Conservation (phyloP, 2,113 vertebrate species). For the Piprites chloris region DNA sequence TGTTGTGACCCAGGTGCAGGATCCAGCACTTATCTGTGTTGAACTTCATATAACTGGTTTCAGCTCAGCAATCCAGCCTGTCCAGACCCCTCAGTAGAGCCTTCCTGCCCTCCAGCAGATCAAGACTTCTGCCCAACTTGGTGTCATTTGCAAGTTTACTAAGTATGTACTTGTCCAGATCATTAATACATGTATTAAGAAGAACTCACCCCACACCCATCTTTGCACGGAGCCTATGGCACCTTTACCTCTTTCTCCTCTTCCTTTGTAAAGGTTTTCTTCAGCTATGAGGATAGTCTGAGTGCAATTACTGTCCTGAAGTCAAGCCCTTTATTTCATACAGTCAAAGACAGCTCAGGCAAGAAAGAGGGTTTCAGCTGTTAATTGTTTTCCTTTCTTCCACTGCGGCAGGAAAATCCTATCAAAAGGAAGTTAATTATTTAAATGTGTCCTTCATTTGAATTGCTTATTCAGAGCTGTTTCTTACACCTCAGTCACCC, state of each 20-base stretch:
- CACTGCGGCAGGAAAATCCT: conserved; percentile 11
- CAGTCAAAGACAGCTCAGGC: not conserved
- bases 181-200: not conserved
- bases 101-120: not conserved
- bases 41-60: accelerated
- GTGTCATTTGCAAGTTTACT: not conserved
- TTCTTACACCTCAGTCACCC: conserved; percentile 3
- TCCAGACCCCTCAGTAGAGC: not conserved
- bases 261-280: not conserved
- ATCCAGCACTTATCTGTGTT: accelerated
- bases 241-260: not conserved
- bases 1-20: not conserved
- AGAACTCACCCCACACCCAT: not conserved
- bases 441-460: conserved; percentile 24
- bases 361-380: not conserved
- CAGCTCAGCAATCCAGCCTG: accelerated
- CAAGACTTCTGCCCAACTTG: accelerated
- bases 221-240: accelerated
- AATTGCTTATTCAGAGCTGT: conserved; percentile 11
- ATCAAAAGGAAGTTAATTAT: conserved; percentile 29
- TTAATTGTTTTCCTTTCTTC: conserved; percentile 25
- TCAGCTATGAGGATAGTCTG: not conserved
- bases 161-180: too few species aligned
- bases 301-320: not conserved
- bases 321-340: not conserved